Base-by-base conservation (phyloP, 2,113 vertebrate genomes). In the Synchiropus splendidus region DNA sequence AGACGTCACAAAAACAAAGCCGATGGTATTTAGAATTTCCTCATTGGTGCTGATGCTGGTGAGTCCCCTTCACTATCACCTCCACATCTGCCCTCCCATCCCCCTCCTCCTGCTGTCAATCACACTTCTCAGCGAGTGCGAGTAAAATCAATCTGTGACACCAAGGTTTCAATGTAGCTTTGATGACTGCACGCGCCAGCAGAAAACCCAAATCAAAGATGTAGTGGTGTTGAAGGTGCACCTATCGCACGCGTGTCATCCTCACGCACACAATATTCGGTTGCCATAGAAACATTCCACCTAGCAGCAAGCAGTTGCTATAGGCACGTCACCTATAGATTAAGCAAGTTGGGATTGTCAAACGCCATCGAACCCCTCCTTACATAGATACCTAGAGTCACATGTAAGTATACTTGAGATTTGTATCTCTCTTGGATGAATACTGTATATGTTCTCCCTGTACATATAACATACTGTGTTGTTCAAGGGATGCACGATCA, bases 261-360 rank as follows among this genome's bases (percentile, higher is more conserved):
- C 53, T 35, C 34, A 36, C 39, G 58, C 58, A 47, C 50, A 67
- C 64, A 71, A 59, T 71, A 72, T 64, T 43, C 39, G 9, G 78
- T 81, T 77, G 69, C 75, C 65, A 81, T 75, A 71, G 74, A 67
- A 74, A 81, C 64, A 1, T 55, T 48, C 67, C 68, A 72, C 18
- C 69, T 39, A 37, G 60, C 47, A 71, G 69, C 72, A 39, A 27
- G 61, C 39, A 54, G 57, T 35, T 35, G 54, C 64, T 61, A 73
- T 70, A 75, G 69, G 73, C 21, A 42, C 5, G 1, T 45, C 47
- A n/a, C 54, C 51, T 72, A 67, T 75, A 61, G 63, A 70, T 63
- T 41, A 40, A 36, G 21, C 4, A 5, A 27, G 21, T 27, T 27
- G 21, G 4, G 21, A 27, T 27, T 5, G 21, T 27, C 17, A 55